A percentile compares a stretch with the other conserved stretches of the same genome.
Conservation (phyloP, 2,113 vertebrate species). For the Paralichthys olivaceus region DNA sequence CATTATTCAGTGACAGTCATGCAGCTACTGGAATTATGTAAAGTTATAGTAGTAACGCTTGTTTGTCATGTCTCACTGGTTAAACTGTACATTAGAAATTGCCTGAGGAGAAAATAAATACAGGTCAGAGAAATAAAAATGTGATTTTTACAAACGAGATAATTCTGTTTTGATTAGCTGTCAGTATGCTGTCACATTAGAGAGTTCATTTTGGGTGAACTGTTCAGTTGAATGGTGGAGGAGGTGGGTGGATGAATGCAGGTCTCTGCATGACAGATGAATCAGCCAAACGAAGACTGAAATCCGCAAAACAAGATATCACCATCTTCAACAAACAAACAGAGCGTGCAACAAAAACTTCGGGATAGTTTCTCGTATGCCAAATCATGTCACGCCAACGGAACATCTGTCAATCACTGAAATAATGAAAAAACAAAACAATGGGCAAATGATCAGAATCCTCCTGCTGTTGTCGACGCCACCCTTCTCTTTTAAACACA, state of each 20-base stretch:
- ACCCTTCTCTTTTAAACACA: slow-evolving; percentile 1
- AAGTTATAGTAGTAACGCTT: neutral
- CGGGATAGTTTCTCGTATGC: neutral
- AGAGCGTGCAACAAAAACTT: slow-evolving; percentile 21
- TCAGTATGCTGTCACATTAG: slow-evolving; percentile 46
- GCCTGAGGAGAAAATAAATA: neutral
- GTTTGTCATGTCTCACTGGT: neutral
- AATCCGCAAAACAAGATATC: slow-evolving; percentile 19
- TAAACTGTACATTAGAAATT: neutral
- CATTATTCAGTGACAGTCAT: neutral
- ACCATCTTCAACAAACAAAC: neutral
- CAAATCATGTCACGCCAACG: neutral
- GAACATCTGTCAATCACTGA: neutral
- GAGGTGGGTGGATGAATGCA: neutral
- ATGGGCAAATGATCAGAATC: neutral
- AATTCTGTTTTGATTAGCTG: slow-evolving; percentile 58
- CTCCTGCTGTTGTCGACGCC: slow-evolving; percentile 1
- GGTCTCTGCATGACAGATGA: neutral
- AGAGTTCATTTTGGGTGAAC: slow-evolving; percentile 46
- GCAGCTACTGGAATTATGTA: neutral
- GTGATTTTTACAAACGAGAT: slow-evolving; percentile 6
- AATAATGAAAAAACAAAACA: neutral
- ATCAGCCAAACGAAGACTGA: slow-evolving; percentile 9
- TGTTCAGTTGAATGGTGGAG: slow-evolving; percentile 19
- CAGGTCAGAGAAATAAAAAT: neutral